phyloP scores from a whole-genome alignment of 2,888 invertebrate genomes.

The Zootermopsis nevadensis region DNA sequence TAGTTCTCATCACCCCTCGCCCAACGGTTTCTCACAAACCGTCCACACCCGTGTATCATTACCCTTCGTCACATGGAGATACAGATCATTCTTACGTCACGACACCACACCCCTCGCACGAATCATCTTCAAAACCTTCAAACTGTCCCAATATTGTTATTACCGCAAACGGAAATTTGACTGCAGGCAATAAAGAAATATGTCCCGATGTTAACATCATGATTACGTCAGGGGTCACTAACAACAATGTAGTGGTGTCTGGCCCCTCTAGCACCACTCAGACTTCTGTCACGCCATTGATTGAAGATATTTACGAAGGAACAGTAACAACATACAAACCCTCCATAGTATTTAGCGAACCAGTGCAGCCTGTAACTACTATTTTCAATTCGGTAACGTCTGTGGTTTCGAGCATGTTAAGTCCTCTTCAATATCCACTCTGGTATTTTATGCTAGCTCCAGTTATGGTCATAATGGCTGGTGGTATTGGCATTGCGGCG shows the following conservation, averaged over 20 bases:
- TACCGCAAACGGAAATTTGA: slow-evolving; percentile 25
- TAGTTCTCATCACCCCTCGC: slow-evolving; percentile 27
- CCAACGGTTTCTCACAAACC: slow-evolving; percentile 1
- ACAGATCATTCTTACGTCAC: background rate
- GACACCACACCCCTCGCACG: background rate
- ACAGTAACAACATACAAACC: background rate
- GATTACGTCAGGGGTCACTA: slow-evolving; percentile 76
- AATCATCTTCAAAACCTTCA: background rate
- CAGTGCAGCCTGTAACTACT: background rate
- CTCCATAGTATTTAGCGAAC: background rate
- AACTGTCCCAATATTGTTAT: slow-evolving; percentile 41
- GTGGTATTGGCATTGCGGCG: slow-evolving; percentile 28
- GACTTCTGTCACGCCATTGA: background rate
- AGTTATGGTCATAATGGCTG: slow-evolving; percentile 28
- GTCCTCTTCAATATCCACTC: slow-evolving; percentile 15
- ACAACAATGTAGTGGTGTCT: slow-evolving; percentile 63
- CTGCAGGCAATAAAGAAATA: slow-evolving; percentile 65
- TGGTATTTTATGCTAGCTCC: slow-evolving; percentile 26
- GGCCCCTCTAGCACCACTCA: slow-evolving; percentile 7
- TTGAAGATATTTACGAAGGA: background rate
- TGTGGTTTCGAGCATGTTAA: slow-evolving; percentile 12
- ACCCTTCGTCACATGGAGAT: background rate
- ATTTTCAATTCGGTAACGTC: background rate
- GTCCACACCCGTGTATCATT: background rate
- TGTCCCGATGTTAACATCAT: slow-evolving; percentile 78